These are phyloP conservation scores for Drosophila austrosaltans DNA, from an alignment of 2,888 invertebrate species.

Conservation along the genomic window DNA sequence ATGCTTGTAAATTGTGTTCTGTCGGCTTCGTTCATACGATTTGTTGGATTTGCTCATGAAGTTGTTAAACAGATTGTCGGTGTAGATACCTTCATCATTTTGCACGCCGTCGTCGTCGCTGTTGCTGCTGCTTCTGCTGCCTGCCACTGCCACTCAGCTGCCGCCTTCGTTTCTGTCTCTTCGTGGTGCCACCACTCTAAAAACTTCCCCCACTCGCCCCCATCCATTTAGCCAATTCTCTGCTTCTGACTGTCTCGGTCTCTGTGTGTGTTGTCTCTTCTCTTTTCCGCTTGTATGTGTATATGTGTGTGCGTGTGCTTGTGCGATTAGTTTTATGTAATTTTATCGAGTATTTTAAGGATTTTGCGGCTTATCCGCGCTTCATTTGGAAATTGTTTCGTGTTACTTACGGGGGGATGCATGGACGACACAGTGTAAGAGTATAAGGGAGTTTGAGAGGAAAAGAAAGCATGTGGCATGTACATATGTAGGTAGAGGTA, in stretches of 20 bases:
- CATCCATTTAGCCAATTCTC: conserved; percentile 49
- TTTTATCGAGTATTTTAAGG: conserved; percentile 82
- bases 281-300: conserved; percentile 61
- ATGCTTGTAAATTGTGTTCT: conserved; percentile 15
- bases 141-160: conserved; percentile 40
- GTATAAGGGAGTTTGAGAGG: conserved; percentile 40
- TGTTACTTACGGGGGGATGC: conserved; percentile 58
- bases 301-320: conserved; percentile 65
- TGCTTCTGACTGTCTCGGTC: conserved; percentile 29
- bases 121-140: conserved; percentile 20
- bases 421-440: conserved; percentile 43
- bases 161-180: conserved; percentile 11
- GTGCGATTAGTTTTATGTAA: conserved; percentile 82
- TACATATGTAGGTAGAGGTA: conserved; percentile 49
- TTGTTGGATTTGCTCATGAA: conserved; percentile 82
- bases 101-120: conserved; percentile 43
- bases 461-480: conserved; percentile 16
- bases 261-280: conserved; percentile 48
- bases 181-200: not conserved
- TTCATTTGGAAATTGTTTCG: conserved; percentile 78
- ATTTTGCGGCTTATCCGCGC: conserved; percentile 80
- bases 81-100: conserved; percentile 81
- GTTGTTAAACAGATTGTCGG: conserved; percentile 82
- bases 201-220: not conserved
- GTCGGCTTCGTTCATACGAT: conserved; percentile 79